phyloP scores from a whole-genome alignment of 1,140 invertebrate species.

The Rhopalosiphum padi region DNA sequence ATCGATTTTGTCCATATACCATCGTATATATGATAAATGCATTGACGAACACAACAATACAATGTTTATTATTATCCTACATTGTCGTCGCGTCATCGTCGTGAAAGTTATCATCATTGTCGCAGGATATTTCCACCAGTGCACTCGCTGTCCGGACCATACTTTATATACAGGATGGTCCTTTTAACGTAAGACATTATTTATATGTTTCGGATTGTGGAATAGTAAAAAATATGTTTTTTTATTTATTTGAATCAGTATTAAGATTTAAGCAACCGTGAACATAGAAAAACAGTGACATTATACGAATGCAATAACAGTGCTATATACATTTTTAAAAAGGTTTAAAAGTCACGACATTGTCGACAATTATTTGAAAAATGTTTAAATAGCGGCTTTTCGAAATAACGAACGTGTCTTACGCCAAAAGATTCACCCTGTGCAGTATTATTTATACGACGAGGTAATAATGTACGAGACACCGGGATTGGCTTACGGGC shows the following conservation, averaged over 20 bases:
- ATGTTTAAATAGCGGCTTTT: background rate
- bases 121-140: background rate
- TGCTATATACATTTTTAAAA: background rate
- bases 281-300: no score
- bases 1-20: background rate
- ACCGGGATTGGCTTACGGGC: background rate
- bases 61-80: background rate
- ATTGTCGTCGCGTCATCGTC: background rate
- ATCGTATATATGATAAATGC: background rate
- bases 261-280: background rate
- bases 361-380: background rate
- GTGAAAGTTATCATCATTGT: background rate
- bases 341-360: background rate
- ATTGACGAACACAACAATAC: background rate
- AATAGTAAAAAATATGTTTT: background rate
- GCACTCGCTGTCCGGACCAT: background rate
- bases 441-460: slow-evolving; percentile 16
- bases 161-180: background rate
- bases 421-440: background rate
- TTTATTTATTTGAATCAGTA: background rate
- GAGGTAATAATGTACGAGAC: background rate
- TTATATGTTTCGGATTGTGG: background rate
- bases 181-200: background rate
- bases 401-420: background rate
- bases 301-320: background rate